These are phyloP conservation scores for Fulmarus glacialis DNA, from an alignment of 2,113 vertebrate genomes.

Conservation along the genomic window DNA sequence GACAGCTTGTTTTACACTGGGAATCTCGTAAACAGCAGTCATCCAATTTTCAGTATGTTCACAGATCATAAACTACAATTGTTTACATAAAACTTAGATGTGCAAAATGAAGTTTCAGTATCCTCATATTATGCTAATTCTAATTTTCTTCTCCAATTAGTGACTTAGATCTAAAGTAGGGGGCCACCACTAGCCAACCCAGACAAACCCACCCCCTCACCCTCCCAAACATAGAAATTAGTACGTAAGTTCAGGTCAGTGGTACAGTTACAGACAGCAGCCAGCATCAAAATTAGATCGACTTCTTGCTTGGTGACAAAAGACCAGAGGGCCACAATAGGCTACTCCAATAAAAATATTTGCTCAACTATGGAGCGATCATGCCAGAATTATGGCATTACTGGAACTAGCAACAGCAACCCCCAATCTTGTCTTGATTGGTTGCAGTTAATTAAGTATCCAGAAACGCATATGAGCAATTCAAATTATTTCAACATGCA, in stretches of 20 bases:
- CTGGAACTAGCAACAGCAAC: slow-evolving; percentile 12
- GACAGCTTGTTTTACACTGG: background rate
- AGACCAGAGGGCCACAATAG: background rate
- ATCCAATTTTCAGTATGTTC: background rate
- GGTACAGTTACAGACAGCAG: background rate
- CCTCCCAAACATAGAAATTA: background rate
- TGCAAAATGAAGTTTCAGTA: background rate
- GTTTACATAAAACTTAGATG: background rate
- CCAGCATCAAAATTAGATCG: background rate
- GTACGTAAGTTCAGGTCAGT: background rate
- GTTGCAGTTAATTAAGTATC: slow-evolving; percentile 43
- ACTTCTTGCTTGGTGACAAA: background rate
- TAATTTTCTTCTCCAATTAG: background rate
- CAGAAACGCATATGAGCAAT: background rate
- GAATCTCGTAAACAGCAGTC: background rate
- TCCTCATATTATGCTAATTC: background rate
- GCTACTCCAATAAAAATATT: background rate
- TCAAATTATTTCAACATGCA: slow-evolving; percentile 26
- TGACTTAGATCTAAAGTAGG: background rate
- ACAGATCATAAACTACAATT: background rate
- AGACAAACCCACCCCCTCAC: background rate
- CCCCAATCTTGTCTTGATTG: background rate
- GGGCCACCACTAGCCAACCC: background rate
- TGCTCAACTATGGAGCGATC: background rate
- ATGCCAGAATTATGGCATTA: background rate